phyloP scores from a whole-genome alignment of 2,888 invertebrate genomes.

The Sceliomorpha sp. region DNA sequence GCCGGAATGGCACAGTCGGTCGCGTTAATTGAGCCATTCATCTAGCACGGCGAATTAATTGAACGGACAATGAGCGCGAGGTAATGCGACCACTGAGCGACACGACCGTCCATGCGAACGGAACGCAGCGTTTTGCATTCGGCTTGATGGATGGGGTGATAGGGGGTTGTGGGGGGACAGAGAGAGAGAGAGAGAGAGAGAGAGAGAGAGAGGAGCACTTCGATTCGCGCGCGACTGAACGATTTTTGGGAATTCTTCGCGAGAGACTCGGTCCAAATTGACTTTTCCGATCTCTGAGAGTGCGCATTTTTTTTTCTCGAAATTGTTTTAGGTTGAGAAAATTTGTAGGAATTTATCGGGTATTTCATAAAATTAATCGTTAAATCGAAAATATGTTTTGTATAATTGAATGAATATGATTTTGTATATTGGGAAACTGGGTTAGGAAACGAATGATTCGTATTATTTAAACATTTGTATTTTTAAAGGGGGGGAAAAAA shows the following conservation, averaged over 20 bases:
- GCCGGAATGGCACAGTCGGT: constrained; percentile 1
- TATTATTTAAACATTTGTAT: too few species aligned
- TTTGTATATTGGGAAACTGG: too few species aligned
- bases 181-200: constrained; percentile 4
- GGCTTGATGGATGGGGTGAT: too few species aligned
- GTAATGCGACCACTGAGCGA: constrained; percentile 15
- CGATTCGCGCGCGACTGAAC: constrained; percentile 59
- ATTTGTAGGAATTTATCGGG: too few species aligned
- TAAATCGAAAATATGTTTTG: too few species aligned
- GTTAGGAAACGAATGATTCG: too few species aligned
- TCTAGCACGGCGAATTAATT: constrained; percentile 33
- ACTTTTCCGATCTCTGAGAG: constrained; percentile 48
- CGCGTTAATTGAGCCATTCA: constrained; percentile 31
- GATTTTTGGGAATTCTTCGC: constrained; percentile 51
- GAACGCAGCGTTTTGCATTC: background rate
- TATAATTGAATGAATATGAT: too few species aligned
- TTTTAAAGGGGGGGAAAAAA: too few species aligned
- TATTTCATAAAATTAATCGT: too few species aligned
- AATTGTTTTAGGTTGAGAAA: too few species aligned
- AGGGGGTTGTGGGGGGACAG: too few species aligned
- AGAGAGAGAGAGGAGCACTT: constrained; percentile 39
- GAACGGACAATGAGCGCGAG: constrained; percentile 35
- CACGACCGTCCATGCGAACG: background rate
- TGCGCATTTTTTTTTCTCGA: too few species aligned
- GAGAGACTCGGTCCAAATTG: constrained; percentile 54